Percentiles rank a stretch among this genome's conserved stretches.
phyloP scores from a whole-genome alignment of 2,113 vertebrate species.

The Chiloscyllium plagiosum region DNA sequence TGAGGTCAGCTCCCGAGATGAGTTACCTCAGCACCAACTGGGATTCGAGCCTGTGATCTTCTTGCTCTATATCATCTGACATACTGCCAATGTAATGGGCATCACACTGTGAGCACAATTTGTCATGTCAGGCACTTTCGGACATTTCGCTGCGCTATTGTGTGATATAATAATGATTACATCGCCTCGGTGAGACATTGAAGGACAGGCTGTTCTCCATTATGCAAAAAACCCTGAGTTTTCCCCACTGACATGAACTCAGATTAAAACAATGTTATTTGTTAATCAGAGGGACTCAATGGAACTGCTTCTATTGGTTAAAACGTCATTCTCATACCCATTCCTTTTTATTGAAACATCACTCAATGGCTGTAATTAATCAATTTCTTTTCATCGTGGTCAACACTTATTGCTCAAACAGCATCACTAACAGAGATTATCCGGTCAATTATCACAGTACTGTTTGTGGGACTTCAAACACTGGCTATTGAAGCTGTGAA shows the following conservation, averaged over 20 bases:
- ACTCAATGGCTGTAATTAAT: background rate
- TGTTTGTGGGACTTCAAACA: background rate
- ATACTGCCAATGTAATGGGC: background rate
- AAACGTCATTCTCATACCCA: background rate
- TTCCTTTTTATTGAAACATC: background rate
- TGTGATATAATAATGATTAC: background rate
- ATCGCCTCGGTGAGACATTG: background rate
- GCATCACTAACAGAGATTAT: background rate
- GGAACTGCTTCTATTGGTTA: background rate
- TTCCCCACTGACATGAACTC: background rate
- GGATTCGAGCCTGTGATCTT: background rate
- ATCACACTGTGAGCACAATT: background rate
- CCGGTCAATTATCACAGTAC: background rate
- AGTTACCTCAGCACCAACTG: background rate
- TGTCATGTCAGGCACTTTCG: background rate
- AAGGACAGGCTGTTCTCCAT: background rate
- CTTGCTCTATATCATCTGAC: background rate
- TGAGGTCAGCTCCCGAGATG: background rate
- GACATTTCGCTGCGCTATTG: background rate
- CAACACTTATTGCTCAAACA: background rate
- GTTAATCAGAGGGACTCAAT: background rate
- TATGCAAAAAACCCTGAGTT: background rate
- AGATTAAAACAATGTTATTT: background rate
- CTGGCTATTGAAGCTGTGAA: background rate
- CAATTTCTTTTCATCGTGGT: background rate